A percentile compares a stretch with the other conserved stretches of the same genome.
phyloP scores from a whole-genome alignment of 2,888 invertebrate genomes.

The Philopedon plagiatum region DNA sequence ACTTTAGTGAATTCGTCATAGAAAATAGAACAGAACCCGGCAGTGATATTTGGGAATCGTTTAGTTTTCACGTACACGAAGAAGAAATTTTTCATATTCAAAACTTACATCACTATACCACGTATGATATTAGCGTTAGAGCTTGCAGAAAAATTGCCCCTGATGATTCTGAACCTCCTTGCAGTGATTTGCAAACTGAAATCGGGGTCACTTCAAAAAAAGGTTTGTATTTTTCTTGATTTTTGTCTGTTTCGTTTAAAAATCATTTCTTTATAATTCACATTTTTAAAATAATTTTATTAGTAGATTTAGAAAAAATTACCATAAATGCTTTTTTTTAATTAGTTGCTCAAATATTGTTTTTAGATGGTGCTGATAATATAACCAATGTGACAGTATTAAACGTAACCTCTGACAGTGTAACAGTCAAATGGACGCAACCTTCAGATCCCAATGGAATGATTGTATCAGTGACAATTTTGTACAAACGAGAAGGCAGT shows the following conservation, averaged over 20 bases:
- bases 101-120: slow-evolving; percentile 82
- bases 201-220: slow-evolving; percentile 68
- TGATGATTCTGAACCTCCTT: slow-evolving; percentile 68
- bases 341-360: background rate
- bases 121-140: slow-evolving; percentile 81
- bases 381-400: slow-evolving; percentile 73
- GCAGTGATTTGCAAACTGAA: slow-evolving; percentile 71
- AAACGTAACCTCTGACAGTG: slow-evolving; percentile 71
- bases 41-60: slow-evolving; percentile 59
- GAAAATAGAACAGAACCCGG: slow-evolving; percentile 59
- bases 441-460: slow-evolving; percentile 90
- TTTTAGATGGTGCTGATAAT: slow-evolving; percentile 78
- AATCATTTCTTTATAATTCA: no score
- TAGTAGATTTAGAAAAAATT: no score
- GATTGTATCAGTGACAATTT: slow-evolving; percentile 87
- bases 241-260: no score
- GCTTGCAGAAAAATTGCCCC: slow-evolving; percentile 81
- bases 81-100: slow-evolving; percentile 72
- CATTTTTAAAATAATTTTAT: slow-evolving; percentile 38
- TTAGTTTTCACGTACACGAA: slow-evolving; percentile 60
- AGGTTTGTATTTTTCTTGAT: slow-evolving; percentile 56
- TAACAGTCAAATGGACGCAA: slow-evolving; percentile 84
- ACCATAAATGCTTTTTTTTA: no score
- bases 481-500: slow-evolving; percentile 79
- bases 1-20: slow-evolving; percentile 32